Evolutionary conservation across 2,113 vertebrate species (phyloP), one percentile per base, ranked within the genome.

Genomic region (Oreochromis niloticus): DNA sequence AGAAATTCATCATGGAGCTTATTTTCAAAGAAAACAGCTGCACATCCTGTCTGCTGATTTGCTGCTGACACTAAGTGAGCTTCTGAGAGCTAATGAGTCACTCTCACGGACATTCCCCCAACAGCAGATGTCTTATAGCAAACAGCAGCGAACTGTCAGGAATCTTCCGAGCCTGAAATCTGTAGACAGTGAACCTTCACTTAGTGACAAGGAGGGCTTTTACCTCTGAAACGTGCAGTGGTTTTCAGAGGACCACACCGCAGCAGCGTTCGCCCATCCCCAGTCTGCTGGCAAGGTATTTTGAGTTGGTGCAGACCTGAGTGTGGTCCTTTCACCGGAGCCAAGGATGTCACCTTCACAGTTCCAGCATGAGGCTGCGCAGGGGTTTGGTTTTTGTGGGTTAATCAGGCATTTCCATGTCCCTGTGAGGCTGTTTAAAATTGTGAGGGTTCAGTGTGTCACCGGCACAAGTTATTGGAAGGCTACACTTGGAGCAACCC

Each of bases 261-360:
- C 81, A 84, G 83, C 85, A 63, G 88, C 6, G 5, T 57, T 56
- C 1, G 8, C 43, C 41, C 89, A 57, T 91, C 88, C 59, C 52
- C 39, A 12, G 86, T 83, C 57, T 56, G 34, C 43, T 32, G 68
- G 82, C 82, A 88, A 71, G 73, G 81, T 63, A 82, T 68, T 82
- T 17, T 9, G 84, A 41, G 80, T 83, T 34, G 66, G 83, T 86
- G 27, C 24, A 63, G 73, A 36, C 61, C 80, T 46, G 85, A 94
- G 94, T 93, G 94, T 92, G 94, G 92, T 94, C 90, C 81, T 80
- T 48, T 82, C 27, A 8, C 48, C 5, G 6, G 86, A 86, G 93
- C 93, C 95, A 95, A 91, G 87, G 94, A 95, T 95, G 95, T 95
- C 96, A 96, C 95, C 94, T 90, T 88, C 82, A 63, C 89, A 80